Percentiles rank a stretch among this genome's conserved stretches.
These are phyloP conservation scores for Microdon myrmicae DNA, from an alignment of 2,888 invertebrate genomes.

Conservation along the genomic window DNA sequence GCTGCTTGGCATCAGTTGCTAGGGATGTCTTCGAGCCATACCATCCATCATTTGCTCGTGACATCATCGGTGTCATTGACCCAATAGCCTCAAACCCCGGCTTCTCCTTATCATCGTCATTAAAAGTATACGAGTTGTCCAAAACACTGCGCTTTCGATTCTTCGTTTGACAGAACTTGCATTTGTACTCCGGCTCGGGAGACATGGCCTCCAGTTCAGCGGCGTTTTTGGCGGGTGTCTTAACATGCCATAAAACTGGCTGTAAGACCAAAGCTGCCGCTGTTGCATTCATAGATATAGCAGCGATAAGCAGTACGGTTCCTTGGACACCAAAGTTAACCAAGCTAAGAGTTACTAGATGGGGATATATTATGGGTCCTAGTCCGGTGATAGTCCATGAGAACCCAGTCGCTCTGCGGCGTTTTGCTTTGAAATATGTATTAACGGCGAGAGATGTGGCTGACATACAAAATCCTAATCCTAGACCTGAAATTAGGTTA, in stretches of 20 bases:
- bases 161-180: conserved; percentile 60
- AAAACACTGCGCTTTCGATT: conserved; percentile 60
- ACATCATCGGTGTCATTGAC: conserved; percentile 76
- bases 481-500: conserved; percentile 57
- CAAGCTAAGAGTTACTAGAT: conserved; percentile 74
- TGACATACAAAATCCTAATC: conserved; percentile 75
- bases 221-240: conserved; percentile 63
- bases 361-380: conserved; percentile 79
- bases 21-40: conserved; percentile 62
- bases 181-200: conserved; percentile 58
- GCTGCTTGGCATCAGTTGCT: conserved; percentile 54
- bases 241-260: conserved; percentile 78
- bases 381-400: conserved; percentile 79
- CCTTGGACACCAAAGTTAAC: conserved; percentile 74
- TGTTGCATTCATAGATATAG: conserved; percentile 74
- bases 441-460: conserved; percentile 77
- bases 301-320: conserved; percentile 75
- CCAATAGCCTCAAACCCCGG: conserved; percentile 76
- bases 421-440: conserved; percentile 76
- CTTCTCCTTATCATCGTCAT: conserved; percentile 73
- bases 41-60: conserved; percentile 65
- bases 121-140: conserved; percentile 63
- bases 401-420: conserved; percentile 77
- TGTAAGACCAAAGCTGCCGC: conserved; percentile 75
- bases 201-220: conserved; percentile 4